Base-by-base conservation (phyloP, 2,797 vertebrate species). In the Melanogrammus aeglefinus region DNA sequence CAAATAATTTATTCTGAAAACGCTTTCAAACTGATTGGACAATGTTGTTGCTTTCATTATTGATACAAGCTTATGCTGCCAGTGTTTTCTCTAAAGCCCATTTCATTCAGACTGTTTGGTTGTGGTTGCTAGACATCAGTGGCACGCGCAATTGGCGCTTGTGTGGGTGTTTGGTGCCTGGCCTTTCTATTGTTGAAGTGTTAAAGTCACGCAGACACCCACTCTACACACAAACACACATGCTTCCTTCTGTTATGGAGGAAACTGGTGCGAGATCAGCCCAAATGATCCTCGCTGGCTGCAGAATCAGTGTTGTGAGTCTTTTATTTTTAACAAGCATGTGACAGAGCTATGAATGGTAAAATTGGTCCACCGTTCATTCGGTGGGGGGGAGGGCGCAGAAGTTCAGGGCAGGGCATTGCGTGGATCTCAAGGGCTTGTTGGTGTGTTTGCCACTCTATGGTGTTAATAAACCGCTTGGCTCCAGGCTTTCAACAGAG, bases 301-400 rank as follows among this genome's bases (percentile, higher is more conserved):
- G 71, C 80, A 83, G 83, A 87, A 89, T 86, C 78, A 84, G 77
- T 76, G 63, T 84, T 76, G 83, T 89, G 89, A 87, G 81, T 87
- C 80, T 79, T 87, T 83, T 85, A 88, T 90, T 91, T 90, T 84
- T 86, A 84, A 85, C 84, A 12, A 44, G 41, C 41, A 13, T 44
- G 41, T 44, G 41, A 13, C 10, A 13, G 2, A 44, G 41, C 41
- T 16, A 44, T 44, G 41, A 4, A 10, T 41, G 39, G 7, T 39
- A 39, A 8, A 39, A 10, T 39, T 9, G 12, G 1, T 39, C 38
- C 7, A 9, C 1, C 38, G 9, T 39, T 39, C 38, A 39, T 39
- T 9, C 38, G 38, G 38, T 39, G 35, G 35, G 35, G 35, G 35
- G 35, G 35, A 7, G 16, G 16, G 16, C 14, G 44, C 44, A 18